These are phyloP conservation scores for Dasypus novemcinctus DNA, from an alignment of 2,113 vertebrate species.

Conservation along the genomic window DNA sequence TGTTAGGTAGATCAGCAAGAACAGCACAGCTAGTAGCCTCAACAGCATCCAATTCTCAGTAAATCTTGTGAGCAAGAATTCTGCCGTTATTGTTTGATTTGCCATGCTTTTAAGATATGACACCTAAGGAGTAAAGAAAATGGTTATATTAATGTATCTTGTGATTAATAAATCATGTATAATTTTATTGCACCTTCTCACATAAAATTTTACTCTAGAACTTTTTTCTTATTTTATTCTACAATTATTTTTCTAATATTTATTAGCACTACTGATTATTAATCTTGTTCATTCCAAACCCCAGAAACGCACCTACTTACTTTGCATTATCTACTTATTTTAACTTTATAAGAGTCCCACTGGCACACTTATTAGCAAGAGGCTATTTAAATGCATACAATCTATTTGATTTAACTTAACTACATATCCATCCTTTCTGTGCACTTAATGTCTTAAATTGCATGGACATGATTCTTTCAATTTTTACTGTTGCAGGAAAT, in stretches of 20 bases:
- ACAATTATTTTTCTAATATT: background rate
- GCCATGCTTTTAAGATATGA: background rate
- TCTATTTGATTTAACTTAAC: background rate
- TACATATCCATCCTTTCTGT: background rate
- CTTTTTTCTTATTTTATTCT: background rate
- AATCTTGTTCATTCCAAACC: background rate
- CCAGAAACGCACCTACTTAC: background rate
- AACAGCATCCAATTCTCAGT: background rate
- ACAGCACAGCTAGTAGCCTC: background rate
- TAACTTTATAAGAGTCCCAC: background rate
- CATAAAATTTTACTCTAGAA: background rate
- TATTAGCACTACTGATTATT: background rate
- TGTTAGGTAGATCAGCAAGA: constrained; percentile 3
- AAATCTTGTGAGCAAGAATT: constrained; percentile 52
- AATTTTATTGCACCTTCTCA: background rate
- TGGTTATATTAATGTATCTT: background rate
- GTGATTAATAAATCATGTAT: background rate
- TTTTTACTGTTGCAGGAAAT: background rate
- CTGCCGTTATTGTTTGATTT: background rate
- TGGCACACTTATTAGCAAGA: background rate
- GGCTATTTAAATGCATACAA: background rate
- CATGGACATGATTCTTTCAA: background rate
- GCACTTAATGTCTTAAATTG: background rate
- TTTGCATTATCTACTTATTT: background rate
- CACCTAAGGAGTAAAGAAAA: background rate